Evolutionary conservation across 2,113 vertebrate species (phyloP).

Genomic region (Bungarus multicinctus): DNA sequence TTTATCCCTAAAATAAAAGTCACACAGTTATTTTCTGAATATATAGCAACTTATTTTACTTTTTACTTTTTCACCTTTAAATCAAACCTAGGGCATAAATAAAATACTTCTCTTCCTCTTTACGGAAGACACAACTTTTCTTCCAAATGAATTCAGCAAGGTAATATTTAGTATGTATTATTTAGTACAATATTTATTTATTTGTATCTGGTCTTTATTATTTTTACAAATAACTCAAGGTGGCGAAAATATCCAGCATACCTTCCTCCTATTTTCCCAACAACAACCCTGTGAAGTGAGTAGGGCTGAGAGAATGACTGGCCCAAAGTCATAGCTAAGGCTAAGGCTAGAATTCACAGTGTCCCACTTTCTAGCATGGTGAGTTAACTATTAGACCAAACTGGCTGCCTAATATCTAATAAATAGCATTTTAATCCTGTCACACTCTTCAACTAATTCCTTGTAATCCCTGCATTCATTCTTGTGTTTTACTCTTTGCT

Average conservation of each 20-base stretch:
- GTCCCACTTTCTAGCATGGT: neutral
- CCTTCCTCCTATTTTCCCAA: neutral
- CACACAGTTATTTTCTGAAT: neutral
- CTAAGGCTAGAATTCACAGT: neutral
- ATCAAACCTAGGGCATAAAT: neutral
- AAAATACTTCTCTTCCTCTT: neutral
- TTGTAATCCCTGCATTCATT: neutral
- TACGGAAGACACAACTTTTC: neutral
- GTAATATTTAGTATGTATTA: neutral
- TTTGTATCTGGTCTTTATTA: neutral
- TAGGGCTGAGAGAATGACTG: neutral
- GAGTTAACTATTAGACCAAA: neutral
- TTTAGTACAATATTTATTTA: neutral
- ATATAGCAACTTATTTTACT: neutral
- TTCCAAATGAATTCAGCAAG: neutral
- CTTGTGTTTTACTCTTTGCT: neutral
- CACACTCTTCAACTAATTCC: neutral
- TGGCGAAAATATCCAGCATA: neutral
- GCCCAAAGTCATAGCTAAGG: neutral
- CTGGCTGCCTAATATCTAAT: neutral
- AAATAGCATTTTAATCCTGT: neutral
- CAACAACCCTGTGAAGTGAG: neutral
- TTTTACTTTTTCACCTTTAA: neutral
- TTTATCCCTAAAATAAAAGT: neutral
- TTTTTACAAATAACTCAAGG: neutral